phyloP scores from a whole-genome alignment of 2,888 invertebrate species.

The Cactoblastis cactorum region DNA sequence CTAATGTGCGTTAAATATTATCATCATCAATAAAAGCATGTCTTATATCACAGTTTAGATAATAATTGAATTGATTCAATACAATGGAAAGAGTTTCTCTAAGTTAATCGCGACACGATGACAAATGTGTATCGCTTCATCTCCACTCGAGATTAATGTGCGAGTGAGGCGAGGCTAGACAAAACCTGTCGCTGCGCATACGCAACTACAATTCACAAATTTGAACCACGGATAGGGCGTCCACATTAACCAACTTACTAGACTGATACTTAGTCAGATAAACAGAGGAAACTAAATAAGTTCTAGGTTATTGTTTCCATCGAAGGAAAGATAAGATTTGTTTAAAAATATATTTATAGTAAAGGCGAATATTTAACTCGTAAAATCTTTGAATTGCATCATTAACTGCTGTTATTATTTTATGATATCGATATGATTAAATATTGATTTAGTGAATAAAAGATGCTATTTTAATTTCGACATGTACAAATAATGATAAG shows the following conservation, averaged over 20 bases:
- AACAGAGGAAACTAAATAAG: too few relatives aligned
- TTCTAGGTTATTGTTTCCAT: too few relatives aligned
- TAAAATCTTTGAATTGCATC: too few relatives aligned
- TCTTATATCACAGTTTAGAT: slow-evolving; percentile 47
- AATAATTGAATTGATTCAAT: slow-evolving; percentile 71
- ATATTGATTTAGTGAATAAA: too few relatives aligned
- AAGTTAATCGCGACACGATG: slow-evolving; percentile 72
- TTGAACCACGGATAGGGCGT: slow-evolving; percentile 38
- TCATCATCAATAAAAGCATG: slow-evolving; percentile 25
- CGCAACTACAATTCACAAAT: slow-evolving; percentile 59
- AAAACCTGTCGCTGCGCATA: slow-evolving; percentile 67
- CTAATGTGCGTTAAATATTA: slow-evolving; percentile 14
- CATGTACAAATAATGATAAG: too few relatives aligned
- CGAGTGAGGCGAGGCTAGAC: slow-evolving; percentile 64
- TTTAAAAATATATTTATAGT: too few relatives aligned
- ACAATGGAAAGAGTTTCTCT: slow-evolving; percentile 67
- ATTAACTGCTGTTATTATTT: too few relatives aligned
- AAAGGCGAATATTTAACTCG: too few relatives aligned
- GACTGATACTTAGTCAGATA: too few relatives aligned
- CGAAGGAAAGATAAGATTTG: too few relatives aligned
- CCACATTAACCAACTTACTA: neutral
- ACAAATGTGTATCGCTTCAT: slow-evolving; percentile 78
- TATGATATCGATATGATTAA: too few relatives aligned
- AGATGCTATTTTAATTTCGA: too few relatives aligned
- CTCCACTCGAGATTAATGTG: slow-evolving; percentile 71